Evolutionary conservation across 2,797 vertebrate species (phyloP).

Genomic region (Poecilia gillii): DNA sequence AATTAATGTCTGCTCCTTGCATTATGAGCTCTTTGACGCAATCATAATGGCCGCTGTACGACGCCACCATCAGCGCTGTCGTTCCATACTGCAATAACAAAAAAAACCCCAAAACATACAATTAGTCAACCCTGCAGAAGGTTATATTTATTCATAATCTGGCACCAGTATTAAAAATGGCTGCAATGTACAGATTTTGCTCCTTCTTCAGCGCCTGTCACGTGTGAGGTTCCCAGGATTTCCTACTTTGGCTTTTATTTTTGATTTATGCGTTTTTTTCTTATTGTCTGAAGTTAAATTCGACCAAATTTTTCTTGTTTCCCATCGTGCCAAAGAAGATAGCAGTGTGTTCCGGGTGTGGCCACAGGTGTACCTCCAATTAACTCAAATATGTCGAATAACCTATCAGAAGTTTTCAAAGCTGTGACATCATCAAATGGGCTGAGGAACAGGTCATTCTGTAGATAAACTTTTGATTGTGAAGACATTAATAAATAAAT

Average conservation of each 20-base stretch:
- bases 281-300: not conserved
- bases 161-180: not conserved
- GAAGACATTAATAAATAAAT: not conserved
- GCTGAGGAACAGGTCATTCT: not conserved
- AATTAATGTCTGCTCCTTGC: conserved; percentile 97
- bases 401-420: not conserved
- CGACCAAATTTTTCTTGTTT: not conserved
- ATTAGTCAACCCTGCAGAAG: not conserved
- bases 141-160: not conserved
- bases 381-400: too few species aligned
- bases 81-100: conserved; percentile 86
- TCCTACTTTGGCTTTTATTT: not conserved
- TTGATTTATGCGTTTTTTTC: not conserved
- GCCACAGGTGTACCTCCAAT: too few species aligned
- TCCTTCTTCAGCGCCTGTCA: not conserved
- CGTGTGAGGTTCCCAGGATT: not conserved
- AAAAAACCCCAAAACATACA: not conserved
- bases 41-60: conserved; percentile 89
- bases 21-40: conserved; percentile 92
- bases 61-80: conserved; percentile 95
- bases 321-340: not conserved
- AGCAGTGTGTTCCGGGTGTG: not conserved
- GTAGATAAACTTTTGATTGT: not conserved
- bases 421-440: not conserved
- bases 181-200: not conserved